A percentile compares a stretch with the other conserved stretches of the same genome.
These are phyloP conservation scores for Zootoca vivipara DNA, from an alignment of 2,113 vertebrate genomes.

Conservation along the genomic window DNA sequence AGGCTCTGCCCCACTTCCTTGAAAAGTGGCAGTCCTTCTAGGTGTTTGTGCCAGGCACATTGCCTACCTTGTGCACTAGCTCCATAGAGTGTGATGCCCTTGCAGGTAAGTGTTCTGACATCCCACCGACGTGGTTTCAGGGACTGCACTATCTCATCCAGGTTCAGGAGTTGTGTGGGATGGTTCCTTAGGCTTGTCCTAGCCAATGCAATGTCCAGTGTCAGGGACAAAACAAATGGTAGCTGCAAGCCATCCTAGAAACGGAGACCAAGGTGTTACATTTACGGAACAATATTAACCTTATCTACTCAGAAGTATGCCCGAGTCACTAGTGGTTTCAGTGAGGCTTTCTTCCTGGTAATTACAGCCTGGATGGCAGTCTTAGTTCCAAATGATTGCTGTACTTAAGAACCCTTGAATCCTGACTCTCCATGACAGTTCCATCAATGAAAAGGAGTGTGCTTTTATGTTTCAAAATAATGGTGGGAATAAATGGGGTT, in stretches of 20 bases:
- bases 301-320: too few species aligned
- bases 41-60: neutral
- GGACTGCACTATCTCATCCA: neutral
- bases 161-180: too few species aligned
- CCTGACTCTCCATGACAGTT: neutral
- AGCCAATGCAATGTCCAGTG: neutral
- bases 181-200: neutral
- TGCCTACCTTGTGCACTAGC: neutral
- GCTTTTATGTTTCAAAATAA: constrained; percentile 32
- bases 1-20: neutral
- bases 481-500: constrained; percentile 33
- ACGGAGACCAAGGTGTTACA: neutral
- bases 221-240: neutral
- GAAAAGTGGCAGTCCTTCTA: neutral
- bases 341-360: too few species aligned
- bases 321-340: too few species aligned
- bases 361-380: too few species aligned
- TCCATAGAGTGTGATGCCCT: neutral
- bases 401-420: neutral
- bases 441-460: neutral
- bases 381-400: neutral
- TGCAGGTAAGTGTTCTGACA: neutral
- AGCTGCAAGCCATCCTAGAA: neutral
- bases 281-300: neutral
- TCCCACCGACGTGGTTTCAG: neutral